A percentile compares a stretch with the other conserved stretches of the same genome.
Conservation (phyloP, 53 echinoderm and acorn worm genomes). For the Holothuria leucospilota region DNA sequence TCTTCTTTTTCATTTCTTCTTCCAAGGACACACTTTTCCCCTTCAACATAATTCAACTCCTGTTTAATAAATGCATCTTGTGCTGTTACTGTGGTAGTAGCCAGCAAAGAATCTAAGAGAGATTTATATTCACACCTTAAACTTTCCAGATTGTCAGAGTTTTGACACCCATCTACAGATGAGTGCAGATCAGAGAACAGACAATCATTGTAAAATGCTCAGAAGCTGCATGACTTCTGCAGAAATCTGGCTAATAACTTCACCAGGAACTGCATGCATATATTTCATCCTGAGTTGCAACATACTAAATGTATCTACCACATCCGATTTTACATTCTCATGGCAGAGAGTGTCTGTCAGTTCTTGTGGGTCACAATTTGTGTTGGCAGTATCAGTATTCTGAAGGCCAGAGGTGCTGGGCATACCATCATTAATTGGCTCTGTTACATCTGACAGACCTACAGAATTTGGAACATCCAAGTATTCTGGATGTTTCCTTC, state of each 20-base stretch:
- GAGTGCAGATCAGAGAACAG: too few species aligned
- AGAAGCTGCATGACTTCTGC: too few species aligned
- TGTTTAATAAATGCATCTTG: constrained; percentile 18
- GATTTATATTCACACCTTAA: background rate
- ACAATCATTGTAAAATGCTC: too few species aligned
- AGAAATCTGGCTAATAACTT: too few species aligned
- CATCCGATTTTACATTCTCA: background rate
- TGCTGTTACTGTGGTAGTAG: background rate
- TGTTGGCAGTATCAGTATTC: background rate
- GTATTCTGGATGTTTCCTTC: too few species aligned
- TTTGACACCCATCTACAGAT: background rate
- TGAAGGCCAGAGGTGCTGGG: background rate
- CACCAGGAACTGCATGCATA: constrained; percentile 1
- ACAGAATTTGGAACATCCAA: background rate
- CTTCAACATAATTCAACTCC: constrained; percentile 32
- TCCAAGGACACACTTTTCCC: constrained; percentile 58
- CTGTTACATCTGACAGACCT: background rate
- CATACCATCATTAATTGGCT: background rate
- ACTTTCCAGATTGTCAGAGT: background rate
- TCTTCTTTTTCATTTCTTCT: constrained; percentile 15
- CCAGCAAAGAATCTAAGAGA: too few species aligned
- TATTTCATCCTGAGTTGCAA: constrained; percentile 1
- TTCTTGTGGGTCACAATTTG: background rate
- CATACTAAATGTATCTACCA: background rate
- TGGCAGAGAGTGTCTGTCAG: background rate